Conservation (phyloP, 1,140 invertebrate species). For the Pantala flavescens region DNA sequence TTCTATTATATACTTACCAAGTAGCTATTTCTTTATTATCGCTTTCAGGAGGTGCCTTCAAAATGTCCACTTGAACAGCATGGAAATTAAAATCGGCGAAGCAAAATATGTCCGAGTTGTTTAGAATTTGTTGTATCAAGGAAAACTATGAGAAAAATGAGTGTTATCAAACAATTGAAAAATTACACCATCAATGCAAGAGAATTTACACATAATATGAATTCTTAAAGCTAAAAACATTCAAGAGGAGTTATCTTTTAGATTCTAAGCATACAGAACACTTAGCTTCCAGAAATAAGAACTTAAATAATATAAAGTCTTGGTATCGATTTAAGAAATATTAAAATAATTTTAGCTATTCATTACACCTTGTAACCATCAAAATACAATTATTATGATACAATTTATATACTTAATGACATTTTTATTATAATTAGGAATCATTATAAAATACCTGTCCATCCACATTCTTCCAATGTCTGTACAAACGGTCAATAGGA, state of each 20-base stretch:
- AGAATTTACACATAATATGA: no score
- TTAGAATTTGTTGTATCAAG: slow-evolving; percentile 72
- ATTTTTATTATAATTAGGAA: neutral
- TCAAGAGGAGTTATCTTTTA: no score
- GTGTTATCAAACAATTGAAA: slow-evolving; percentile 16
- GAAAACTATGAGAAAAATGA: slow-evolving; percentile 52
- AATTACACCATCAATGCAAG: no score
- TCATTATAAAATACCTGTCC: slow-evolving; percentile 44
- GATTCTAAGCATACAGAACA: no score
- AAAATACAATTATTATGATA: no score
- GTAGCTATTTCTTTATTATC: slow-evolving; percentile 86
- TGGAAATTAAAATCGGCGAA: slow-evolving; percentile 85
- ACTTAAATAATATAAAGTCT: no score
- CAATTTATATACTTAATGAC: no score
- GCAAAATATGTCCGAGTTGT: slow-evolving; percentile 87
- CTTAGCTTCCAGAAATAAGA: no score
- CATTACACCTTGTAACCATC: no score
- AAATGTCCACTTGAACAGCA: slow-evolving; percentile 70
- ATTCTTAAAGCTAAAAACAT: no score
- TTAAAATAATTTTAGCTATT: no score
- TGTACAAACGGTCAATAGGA: slow-evolving; percentile 80
- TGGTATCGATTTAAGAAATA: no score
- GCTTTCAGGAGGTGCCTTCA: slow-evolving; percentile 84
- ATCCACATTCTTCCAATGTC: slow-evolving; percentile 85
- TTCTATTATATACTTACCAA: slow-evolving; percentile 45